Conservation (phyloP, 2,888 invertebrate genomes). For the Brachypalpus laphriformis region DNA sequence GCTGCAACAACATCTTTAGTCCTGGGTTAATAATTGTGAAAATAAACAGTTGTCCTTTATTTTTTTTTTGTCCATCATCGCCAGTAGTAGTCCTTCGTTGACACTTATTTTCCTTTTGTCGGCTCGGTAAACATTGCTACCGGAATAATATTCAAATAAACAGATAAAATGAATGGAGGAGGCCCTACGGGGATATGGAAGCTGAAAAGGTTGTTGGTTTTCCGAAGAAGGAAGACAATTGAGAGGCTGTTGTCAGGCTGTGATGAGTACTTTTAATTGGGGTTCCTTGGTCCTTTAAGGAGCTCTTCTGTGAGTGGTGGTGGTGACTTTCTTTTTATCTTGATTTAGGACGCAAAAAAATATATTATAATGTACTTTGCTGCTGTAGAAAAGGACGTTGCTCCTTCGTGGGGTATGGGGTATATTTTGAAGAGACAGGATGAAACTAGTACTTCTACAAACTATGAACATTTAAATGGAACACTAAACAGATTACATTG, state of each 20-base stretch:
- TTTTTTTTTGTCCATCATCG: neutral
- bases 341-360: too few species aligned
- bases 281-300: neutral
- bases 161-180: neutral
- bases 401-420: too few species aligned
- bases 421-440: too few species aligned
- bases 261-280: neutral
- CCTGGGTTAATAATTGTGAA: slow-evolving; percentile 17
- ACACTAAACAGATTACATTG: too few species aligned
- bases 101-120: slow-evolving; percentile 15
- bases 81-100: neutral
- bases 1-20: neutral
- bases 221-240: neutral
- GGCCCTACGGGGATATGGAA: neutral
- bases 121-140: neutral
- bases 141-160: slow-evolving; percentile 10
- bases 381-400: too few species aligned
- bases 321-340: too few species aligned
- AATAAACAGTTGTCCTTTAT: neutral
- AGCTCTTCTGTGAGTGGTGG: too few species aligned
- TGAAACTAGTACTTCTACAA: too few species aligned
- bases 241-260: neutral
- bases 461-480: too few species aligned
- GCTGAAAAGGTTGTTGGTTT: neutral
- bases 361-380: too few species aligned